Evolutionary conservation across 2,113 vertebrate species (phyloP), one percentile per base, ranked within the genome.

Genomic region (Malurus melanocephalus): DNA sequence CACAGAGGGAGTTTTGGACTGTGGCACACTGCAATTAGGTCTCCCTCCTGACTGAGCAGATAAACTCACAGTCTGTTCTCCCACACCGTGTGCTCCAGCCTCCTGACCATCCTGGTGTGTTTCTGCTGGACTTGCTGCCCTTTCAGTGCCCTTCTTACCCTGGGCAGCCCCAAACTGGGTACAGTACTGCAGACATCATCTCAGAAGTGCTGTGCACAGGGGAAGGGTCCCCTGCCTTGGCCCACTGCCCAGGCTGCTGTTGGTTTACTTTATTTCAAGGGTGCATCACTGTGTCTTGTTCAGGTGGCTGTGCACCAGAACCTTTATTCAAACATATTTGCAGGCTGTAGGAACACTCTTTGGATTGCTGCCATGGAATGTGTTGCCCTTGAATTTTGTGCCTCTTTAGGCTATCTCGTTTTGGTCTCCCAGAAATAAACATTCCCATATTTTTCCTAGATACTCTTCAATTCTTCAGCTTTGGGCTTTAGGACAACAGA

Each of bases 271-370:
- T 68, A 22, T 8, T 59, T 24, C 32, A 49, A 53, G 38, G 26
- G 2, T 3, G 0, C 8, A 1, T 59, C 1, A 0, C 2, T 71
- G 33, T 13, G 22, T 83, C 14, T 38, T 51, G 38, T 33, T 83
- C 23, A 42, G 33, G 18, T 73, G 64, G 23, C 26, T 52, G 26
- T 18, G 9, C 13, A n/a, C 16, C 45, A 40, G 48, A 24, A 40
- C 30, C 56, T 68, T 61, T 16, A 38, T 33, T 80, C 69, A 75
- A 67, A 64, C 52, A 9, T 2, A 0, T 67, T 78, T 56, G 16
- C 35, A 71, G 35, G 9, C 19, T 83, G 9, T 30, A 60, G 52
- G n/a, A 55, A 55, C 27, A 30, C 13, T 9, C 14, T 46, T 55
- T 14, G 17, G 15, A 27, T 32, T 77, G 14, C 45, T 56, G 24